These are phyloP conservation scores for Cynopterus sphinx DNA, from an alignment of 2,797 vertebrate species.

Conservation along the genomic window DNA sequence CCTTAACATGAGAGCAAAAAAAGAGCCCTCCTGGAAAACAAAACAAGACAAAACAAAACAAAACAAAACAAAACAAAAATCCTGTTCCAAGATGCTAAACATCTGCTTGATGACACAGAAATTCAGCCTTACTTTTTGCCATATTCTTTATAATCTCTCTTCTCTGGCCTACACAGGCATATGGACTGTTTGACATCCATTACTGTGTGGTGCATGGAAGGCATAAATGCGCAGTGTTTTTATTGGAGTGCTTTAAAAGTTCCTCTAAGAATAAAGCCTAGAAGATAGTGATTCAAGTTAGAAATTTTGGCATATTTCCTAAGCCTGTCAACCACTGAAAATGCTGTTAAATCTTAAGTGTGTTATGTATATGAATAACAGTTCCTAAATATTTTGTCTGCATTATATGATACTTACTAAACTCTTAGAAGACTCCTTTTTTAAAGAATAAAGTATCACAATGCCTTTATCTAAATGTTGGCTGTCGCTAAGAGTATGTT, in stretches of 20 bases:
- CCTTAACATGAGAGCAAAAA: neutral
- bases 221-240: neutral
- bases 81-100: neutral
- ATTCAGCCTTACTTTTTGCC: neutral
- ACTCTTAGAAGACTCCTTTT: conserved; percentile 30
- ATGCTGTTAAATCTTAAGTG: conserved; percentile 2
- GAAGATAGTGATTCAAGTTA: neutral
- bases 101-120: neutral
- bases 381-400: conserved; percentile 57
- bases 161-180: neutral
- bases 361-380: neutral
- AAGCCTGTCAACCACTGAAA: neutral
- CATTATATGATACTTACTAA: conserved; percentile 19
- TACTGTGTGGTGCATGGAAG: neutral
- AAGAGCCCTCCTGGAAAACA: neutral
- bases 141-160: neutral
- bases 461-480: neutral
- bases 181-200: neutral
- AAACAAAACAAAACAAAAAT: neutral
- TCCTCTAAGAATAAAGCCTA: neutral
- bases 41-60: too few relatives aligned
- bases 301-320: conserved; percentile 21
- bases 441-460: conserved; percentile 32
- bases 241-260: neutral
- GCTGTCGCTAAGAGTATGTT: neutral